phyloP scores from a whole-genome alignment of 1,140 invertebrate species.

The Drosophila melanica region DNA sequence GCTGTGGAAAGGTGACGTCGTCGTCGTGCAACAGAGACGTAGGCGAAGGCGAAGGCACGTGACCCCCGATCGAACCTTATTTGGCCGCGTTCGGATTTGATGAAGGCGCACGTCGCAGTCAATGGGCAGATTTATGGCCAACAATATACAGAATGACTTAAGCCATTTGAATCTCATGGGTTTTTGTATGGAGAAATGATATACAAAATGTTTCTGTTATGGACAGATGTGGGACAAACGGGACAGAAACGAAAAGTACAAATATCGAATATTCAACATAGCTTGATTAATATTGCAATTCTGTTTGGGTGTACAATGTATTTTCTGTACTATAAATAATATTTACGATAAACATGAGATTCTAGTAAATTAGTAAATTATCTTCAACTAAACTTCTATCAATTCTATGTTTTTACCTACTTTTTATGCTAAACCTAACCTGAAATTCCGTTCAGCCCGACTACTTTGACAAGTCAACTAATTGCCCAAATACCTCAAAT shows the following conservation, averaged over 20 bases:
- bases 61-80: conserved; percentile 49
- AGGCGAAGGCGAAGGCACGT: conserved; percentile 42
- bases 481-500: conserved; percentile 27
- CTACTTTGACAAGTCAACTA: conserved; percentile 51
- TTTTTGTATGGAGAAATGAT: not conserved
- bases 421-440: no score
- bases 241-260: no score
- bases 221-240: not conserved
- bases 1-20: conserved; percentile 34
- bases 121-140: conserved; percentile 51
- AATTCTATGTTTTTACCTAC: no score
- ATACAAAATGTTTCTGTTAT: not conserved
- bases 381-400: no score
- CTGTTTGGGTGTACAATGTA: no score
- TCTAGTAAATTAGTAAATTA: no score
- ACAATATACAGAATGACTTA: conserved; percentile 32
- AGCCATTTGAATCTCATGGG: conserved; percentile 5
- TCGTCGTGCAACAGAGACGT: not conserved
- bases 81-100: conserved; percentile 32
- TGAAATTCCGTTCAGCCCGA: not conserved
- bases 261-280: no score
- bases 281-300: no score
- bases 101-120: conserved; percentile 28
- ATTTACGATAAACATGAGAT: no score
- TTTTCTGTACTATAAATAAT: no score